Base-by-base conservation (phyloP, 2,797 vertebrate species). In the Lepilemur septentrionalis region DNA sequence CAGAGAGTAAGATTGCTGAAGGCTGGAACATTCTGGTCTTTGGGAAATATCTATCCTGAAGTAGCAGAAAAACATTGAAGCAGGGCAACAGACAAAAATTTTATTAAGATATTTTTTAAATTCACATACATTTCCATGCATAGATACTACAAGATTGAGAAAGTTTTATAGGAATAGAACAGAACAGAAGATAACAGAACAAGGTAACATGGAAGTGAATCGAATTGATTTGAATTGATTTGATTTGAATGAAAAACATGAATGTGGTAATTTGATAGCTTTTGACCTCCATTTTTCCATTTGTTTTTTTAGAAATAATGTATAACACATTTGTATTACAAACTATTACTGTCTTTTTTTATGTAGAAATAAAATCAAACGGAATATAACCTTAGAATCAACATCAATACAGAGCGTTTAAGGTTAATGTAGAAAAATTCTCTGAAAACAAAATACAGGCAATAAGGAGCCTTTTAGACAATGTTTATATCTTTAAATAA, bases 401-500 rank as follows among this genome's bases (percentile, higher is more conserved):
- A 95, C 81, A 25, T 82, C 41, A 91, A 88, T 35, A 67, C 1
- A 89, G 5, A 32, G 0, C 46, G 2, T 61, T 92, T 73, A 65
- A 89, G 2, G 18, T 90, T 57, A 72, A 8, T 20, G 55, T 22
- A 8, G 52, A 78, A 87, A 84, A 52, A 46, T 13, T 23, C 1
- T 30, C 30, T 84, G n/a, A 67, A 59, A 65, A 46, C 6, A 87
- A 96, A 89, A 3, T 28, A 72, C 0, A 57, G 22, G 52, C 80
- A 82, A 23, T 10, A 46, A n/a, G 4, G 20, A 80, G 10, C 4
- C 2, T 84, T 92, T 83, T 46, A 87, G 67, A 90, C 3, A 69
- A 84, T 48, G 30, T 93, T 95, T 73, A 46, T 55, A 55, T 25
- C n/a, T 86, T 94, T 28, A 89, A 93, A 75, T 84, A 86, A 73